phyloP scores from a whole-genome alignment of 2,888 invertebrate genomes.

The Campaea margaritaria region DNA sequence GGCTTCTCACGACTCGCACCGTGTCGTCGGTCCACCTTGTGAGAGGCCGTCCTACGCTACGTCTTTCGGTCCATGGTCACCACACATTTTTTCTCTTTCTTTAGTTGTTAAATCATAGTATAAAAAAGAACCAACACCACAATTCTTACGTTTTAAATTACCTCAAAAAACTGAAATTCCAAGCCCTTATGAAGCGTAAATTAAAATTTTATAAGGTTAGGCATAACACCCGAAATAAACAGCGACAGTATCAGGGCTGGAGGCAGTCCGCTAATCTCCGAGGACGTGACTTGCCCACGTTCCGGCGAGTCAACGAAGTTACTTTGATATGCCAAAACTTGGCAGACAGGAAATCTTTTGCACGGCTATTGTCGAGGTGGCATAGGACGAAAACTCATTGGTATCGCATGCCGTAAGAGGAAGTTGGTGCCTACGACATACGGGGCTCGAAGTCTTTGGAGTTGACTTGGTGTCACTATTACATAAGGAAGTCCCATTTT shows the following conservation, averaged over 20 bases:
- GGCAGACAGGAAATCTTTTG: constrained; percentile 29
- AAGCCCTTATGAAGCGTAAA: constrained; percentile 2
- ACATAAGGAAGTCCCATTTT: no score
- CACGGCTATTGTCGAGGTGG: constrained; percentile 13
- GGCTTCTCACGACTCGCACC: no score
- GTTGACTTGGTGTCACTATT: no score
- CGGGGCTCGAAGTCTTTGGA: no score
- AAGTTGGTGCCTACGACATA: no score
- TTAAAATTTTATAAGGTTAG: constrained; percentile 11
- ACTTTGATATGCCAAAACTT: constrained; percentile 30
- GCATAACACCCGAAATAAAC: constrained; percentile 19
- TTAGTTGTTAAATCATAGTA: no score
- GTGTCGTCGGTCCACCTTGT: no score
- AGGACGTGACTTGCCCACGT: constrained; percentile 26
- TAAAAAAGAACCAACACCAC: no score
- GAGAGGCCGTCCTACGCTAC: no score
- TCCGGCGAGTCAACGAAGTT: constrained; percentile 20
- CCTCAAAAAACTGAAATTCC: background rate
- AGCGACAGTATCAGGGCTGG: constrained; percentile 7
- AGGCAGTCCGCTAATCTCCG: constrained; percentile 23
- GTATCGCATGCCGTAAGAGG: background rate
- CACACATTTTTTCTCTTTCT: no score
- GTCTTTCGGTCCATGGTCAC: no score
- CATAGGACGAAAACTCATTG: background rate
- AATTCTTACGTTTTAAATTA: background rate